Conservation (phyloP, 2,797 vertebrate species). For the Malacoctenus gilli region DNA sequence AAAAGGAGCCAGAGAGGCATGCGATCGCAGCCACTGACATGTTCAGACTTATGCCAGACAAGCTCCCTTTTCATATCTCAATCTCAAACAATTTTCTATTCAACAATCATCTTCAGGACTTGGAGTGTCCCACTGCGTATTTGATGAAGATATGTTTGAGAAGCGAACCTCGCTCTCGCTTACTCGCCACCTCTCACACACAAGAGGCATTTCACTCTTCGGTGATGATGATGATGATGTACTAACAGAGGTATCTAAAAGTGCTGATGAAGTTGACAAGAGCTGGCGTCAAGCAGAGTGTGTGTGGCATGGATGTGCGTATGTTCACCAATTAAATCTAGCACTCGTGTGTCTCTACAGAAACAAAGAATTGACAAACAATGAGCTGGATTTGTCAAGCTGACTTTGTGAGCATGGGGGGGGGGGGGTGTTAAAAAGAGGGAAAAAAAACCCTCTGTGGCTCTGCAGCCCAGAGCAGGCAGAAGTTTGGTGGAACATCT, state of each 20-base stretch:
- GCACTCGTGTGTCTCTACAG: slow-evolving; percentile 51
- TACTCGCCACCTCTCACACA: slow-evolving; percentile 75
- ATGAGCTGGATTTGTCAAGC: slow-evolving; percentile 49
- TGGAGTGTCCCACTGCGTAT: slow-evolving; percentile 48
- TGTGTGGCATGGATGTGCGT: too few species aligned
- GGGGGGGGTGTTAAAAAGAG: not conserved
- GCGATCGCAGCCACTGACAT: slow-evolving; percentile 68
- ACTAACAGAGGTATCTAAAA: slow-evolving; percentile 66
- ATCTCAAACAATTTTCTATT: slow-evolving; percentile 63
- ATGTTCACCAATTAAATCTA: slow-evolving; percentile 64
- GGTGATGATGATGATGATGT: slow-evolving; percentile 66
- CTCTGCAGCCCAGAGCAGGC: slow-evolving; percentile 50
- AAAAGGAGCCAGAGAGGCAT: slow-evolving; percentile 64
- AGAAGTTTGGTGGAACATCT: slow-evolving; percentile 76
- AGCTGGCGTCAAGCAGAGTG: slow-evolving; percentile 54
- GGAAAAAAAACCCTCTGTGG: slow-evolving; percentile 20
- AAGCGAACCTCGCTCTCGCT: slow-evolving; percentile 64
- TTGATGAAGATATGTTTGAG: slow-evolving; percentile 76
- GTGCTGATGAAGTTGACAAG: slow-evolving; percentile 71
- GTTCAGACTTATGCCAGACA: slow-evolving; percentile 76
- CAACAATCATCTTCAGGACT: slow-evolving; percentile 59
- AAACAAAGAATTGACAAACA: slow-evolving; percentile 66
- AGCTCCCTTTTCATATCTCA: slow-evolving; percentile 63
- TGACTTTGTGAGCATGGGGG: slow-evolving; percentile 10
- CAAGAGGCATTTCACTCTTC: slow-evolving; percentile 76